phyloP scores from a whole-genome alignment of 2,888 invertebrate species.

The Oligia latruncula region DNA sequence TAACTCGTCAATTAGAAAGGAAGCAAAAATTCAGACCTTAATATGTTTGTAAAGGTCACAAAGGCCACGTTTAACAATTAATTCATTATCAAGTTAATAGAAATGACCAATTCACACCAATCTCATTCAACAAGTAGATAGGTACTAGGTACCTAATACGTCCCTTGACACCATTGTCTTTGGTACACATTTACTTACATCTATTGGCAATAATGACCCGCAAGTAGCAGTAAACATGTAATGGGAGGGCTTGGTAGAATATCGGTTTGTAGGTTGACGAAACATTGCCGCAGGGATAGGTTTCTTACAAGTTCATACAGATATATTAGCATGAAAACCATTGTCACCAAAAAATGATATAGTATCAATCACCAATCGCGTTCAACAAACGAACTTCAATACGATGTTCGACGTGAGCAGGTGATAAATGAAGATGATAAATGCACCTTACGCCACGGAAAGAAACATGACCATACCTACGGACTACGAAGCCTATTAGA shows the following conservation, averaged over 20 bases:
- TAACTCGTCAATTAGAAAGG: background rate
- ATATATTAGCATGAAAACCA: background rate
- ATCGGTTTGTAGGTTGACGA: slow-evolving; percentile 39
- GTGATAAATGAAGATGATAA: background rate
- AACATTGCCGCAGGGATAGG: background rate
- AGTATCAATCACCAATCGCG: too few relatives aligned
- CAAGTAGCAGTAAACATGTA: slow-evolving; percentile 18
- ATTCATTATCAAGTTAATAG: background rate
- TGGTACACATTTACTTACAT: background rate
- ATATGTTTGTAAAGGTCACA: background rate
- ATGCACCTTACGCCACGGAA: background rate
- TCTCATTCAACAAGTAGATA: background rate
- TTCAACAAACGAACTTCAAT: too few relatives aligned
- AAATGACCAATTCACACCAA: slow-evolving; percentile 4
- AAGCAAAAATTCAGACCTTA: background rate
- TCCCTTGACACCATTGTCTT: slow-evolving; percentile 32
- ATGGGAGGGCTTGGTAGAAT: background rate
- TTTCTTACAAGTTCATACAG: background rate
- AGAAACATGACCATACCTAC: too few relatives aligned
- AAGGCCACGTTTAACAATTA: background rate
- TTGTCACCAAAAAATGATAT: background rate
- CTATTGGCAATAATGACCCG: slow-evolving; percentile 36
- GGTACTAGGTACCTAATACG: background rate
- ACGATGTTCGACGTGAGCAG: background rate
- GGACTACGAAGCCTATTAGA: too few relatives aligned